Conservation (phyloP, 2,797 vertebrate species). For the Crenichthys baileyi region DNA sequence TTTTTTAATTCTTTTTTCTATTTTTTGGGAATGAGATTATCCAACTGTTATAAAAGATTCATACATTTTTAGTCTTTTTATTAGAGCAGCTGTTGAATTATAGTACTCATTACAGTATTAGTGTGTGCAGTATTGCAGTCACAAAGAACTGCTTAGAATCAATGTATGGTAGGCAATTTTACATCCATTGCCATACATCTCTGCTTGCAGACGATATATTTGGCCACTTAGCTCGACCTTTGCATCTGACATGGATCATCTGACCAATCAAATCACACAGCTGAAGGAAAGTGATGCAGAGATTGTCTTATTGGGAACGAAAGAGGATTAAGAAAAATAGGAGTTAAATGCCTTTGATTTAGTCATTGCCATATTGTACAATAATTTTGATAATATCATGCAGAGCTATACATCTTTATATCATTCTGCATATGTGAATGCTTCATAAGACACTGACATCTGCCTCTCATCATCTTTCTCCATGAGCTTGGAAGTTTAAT, state of each 20-base stretch:
- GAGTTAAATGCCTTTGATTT: not conserved
- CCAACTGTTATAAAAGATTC: not conserved
- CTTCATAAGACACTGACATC: slow-evolving; percentile 30
- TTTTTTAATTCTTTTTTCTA: not conserved
- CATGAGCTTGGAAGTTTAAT: slow-evolving; percentile 36
- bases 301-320: not conserved
- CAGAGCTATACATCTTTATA: not conserved
- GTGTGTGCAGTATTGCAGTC: no score
- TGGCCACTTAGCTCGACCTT: not conserved
- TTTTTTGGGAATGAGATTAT: not conserved
- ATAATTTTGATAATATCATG: not conserved
- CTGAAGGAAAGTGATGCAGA: not conserved
- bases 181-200: not conserved
- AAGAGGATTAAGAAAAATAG: not conserved
- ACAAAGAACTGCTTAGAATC: not conserved
- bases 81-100: not conserved
- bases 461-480: slow-evolving; percentile 23
- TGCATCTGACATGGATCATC: slow-evolving; percentile 41
- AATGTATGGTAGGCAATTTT: not conserved
- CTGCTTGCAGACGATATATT: not conserved
- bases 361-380: not conserved
- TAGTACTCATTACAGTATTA: no score
- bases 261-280: not conserved
- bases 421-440: slow-evolving; percentile 22
- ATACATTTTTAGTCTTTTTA: not conserved